phyloP scores from a whole-genome alignment of 2,888 invertebrate species.

The Hydrotaea cyrtoneurina region DNA sequence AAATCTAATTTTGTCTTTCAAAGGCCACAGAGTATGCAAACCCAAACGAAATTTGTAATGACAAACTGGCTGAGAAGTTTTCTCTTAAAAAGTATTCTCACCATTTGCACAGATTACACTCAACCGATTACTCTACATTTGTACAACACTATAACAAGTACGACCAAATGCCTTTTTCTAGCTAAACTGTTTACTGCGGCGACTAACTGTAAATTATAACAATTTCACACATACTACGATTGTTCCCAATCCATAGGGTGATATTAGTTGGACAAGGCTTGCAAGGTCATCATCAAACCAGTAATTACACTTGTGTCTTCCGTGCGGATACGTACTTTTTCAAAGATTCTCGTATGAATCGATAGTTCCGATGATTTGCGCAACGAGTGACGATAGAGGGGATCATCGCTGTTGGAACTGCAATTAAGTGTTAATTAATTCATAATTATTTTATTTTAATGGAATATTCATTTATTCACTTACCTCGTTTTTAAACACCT shows the following conservation, averaged over 20 bases:
- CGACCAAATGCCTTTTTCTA: neutral
- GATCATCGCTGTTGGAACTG: slow-evolving; percentile 42
- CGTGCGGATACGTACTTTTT: slow-evolving; percentile 51
- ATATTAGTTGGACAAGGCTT: neutral
- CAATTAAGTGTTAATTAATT: neutral
- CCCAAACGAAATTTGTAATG: no score
- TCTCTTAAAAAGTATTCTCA: neutral
- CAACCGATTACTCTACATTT: neutral
- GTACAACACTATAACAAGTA: neutral
- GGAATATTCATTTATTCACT: neutral
- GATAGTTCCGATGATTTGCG: slow-evolving; percentile 42
- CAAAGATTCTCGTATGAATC: slow-evolving; percentile 30
- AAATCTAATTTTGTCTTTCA: no score
- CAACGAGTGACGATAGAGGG: slow-evolving; percentile 4
- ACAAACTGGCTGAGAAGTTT: no score
- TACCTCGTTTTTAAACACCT: slow-evolving; percentile 63
- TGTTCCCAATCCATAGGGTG: neutral
- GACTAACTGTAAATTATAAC: neutral
- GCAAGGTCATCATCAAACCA: slow-evolving; percentile 7
- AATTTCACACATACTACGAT: slow-evolving; percentile 4
- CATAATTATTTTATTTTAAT: neutral
- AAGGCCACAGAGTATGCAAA: no score
- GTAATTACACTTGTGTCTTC: slow-evolving; percentile 10
- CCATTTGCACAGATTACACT: no score
- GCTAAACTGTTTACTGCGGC: slow-evolving; percentile 1